Conservation (phyloP, 2,888 invertebrate genomes). For the Leptopilina syphax region DNA sequence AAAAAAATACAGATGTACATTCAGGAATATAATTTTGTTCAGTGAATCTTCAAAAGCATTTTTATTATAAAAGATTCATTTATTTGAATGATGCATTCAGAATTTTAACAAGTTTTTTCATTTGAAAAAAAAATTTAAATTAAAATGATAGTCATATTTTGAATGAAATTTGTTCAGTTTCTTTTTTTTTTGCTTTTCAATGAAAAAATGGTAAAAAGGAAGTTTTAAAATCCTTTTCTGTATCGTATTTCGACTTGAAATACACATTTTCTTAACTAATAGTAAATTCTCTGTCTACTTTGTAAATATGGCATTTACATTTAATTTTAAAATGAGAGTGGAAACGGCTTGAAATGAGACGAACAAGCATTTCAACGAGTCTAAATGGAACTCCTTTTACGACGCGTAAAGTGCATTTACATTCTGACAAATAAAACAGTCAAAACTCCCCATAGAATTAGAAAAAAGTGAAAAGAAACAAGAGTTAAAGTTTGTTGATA, state of each 20-base stretch:
- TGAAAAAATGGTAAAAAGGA: too few species aligned
- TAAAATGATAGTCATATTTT: too few species aligned
- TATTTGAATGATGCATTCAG: too few species aligned
- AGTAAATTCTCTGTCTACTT: slow-evolving; percentile 4
- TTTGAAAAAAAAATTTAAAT: too few species aligned
- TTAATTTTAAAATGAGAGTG: slow-evolving; percentile 14
- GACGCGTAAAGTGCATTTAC: slow-evolving; percentile 25
- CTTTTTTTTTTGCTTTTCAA: too few species aligned
- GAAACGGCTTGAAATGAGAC: slow-evolving; percentile 14
- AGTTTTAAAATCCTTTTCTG: too few species aligned
- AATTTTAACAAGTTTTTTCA: too few species aligned
- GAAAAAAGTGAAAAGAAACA: not conserved
- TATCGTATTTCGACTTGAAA: not conserved
- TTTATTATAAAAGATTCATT: too few species aligned
- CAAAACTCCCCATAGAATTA: not conserved
- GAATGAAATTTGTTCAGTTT: too few species aligned
- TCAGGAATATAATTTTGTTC: too few species aligned
- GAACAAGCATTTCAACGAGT: slow-evolving; percentile 24
- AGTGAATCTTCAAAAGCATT: too few species aligned
- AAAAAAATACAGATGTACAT: too few species aligned
- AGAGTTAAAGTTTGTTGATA: not conserved
- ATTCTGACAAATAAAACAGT: slow-evolving; percentile 15
- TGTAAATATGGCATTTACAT: not conserved
- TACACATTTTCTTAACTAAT: not conserved
- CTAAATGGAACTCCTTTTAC: slow-evolving; percentile 14